phyloP scores from a whole-genome alignment of 1,140 invertebrate genomes.

The Zaprionus gabonicus region DNA sequence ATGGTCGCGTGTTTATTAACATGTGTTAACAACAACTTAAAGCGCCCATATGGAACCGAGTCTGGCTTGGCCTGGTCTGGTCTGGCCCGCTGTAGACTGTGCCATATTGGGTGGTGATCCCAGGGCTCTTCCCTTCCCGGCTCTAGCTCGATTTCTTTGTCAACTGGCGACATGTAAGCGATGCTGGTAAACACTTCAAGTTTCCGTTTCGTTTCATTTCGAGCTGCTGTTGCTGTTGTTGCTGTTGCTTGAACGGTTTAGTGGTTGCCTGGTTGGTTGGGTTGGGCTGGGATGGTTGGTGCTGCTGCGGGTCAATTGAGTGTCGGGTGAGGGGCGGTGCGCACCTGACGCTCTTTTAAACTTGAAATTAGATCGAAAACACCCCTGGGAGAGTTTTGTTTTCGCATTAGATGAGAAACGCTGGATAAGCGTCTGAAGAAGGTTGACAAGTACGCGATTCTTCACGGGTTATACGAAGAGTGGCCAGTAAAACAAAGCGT shows the following conservation, averaged over 20 bases:
- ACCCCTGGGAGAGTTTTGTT: slow-evolving; percentile 2
- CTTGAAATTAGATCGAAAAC: slow-evolving; percentile 1
- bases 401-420: neutral
- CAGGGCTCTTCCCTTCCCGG: slow-evolving; percentile 14
- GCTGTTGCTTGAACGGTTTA: slow-evolving; percentile 25
- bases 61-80: neutral
- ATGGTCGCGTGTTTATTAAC: slow-evolving; percentile 76
- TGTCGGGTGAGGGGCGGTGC: neutral
- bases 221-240: slow-evolving; percentile 13
- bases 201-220: slow-evolving; percentile 61
- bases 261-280: slow-evolving; percentile 7
- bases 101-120: slow-evolving; percentile 26
- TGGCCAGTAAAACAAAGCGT: neutral
- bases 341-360: slow-evolving; percentile 35
- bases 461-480: too few species aligned
- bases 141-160: slow-evolving; percentile 33
- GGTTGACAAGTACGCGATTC: neutral
- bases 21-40: slow-evolving; percentile 83
- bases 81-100: slow-evolving; percentile 10
- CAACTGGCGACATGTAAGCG: slow-evolving; percentile 55
- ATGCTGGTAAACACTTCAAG: slow-evolving; percentile 79
- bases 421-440: neutral
- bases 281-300: slow-evolving; percentile 22
- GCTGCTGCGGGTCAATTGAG: slow-evolving; percentile 41
- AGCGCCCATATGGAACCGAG: slow-evolving; percentile 68